Base-by-base conservation (phyloP, 2,113 vertebrate species). In the Apteryx mantelli region DNA sequence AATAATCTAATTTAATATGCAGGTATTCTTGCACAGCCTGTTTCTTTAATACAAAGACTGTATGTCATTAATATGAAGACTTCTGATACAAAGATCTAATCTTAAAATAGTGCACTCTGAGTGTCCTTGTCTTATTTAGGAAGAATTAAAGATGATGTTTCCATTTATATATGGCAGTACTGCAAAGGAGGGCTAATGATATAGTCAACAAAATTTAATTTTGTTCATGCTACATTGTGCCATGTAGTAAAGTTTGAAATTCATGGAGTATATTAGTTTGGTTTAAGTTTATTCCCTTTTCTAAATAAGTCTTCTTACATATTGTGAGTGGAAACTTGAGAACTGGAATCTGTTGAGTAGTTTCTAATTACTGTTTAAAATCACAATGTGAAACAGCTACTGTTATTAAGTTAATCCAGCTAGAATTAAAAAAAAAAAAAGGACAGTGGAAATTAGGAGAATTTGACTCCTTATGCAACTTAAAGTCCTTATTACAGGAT, bases 71-170 rank as follows among this genome's bases (percentile, higher is more conserved):
- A 78, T 46, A 66, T 55, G 60, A 86, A 91, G 30, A 34, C 17
- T 91, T 95, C 64, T 89, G 56, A 71, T 89, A 78, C 80, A 65
- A 75, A 53, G 64, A 86, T 83, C 48, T 76, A 58, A 87, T 81
- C 36, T 89, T 73, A 50, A 82, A 92, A 40, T 58, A 71, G 61
- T 89, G 94, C n/a, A 75, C 19, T 96, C 2, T 64, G 56, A 2
- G 42, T 63, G 38, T 79, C 69, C 89, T 92, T 88, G 68, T 86
- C 68, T 0, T 88, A 60, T 89, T 91, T 75, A 60, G 60, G 70
- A 84, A 83, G 69, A 36, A 92, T 95, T 84, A 91, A 91, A 83
- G 48, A 83, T 82, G 64, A 50, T 92, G 86, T 81, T 93, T 78
- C 46, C 10, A 32, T 82, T 89, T 95, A 70, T 9, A 52, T 81